Percentiles rank a stretch among this genome's conserved stretches.
These are phyloP conservation scores for Atethmia centrago DNA, from an alignment of 2,888 invertebrate species.

Conservation along the genomic window DNA sequence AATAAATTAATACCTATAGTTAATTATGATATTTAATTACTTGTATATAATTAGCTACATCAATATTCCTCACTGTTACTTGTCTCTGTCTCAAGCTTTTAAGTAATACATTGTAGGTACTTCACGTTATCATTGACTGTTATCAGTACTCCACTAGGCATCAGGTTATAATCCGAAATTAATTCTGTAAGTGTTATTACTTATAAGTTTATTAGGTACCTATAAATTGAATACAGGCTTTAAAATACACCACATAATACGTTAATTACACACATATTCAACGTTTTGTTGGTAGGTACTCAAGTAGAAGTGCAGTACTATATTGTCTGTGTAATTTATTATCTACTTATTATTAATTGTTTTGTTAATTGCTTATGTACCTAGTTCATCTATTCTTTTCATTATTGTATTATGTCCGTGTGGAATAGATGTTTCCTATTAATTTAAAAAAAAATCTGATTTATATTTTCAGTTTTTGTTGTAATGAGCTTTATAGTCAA, in stretches of 20 bases:
- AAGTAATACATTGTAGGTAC: conserved; percentile 43
- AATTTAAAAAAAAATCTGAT: background rate
- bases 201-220: no score
- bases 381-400: background rate
- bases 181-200: conserved; percentile 13
- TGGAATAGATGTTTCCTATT: background rate
- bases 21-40: conserved; percentile 41
- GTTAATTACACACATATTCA: background rate
- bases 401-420: background rate
- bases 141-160: conserved; percentile 25
- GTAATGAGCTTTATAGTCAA: background rate
- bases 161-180: conserved; percentile 30
- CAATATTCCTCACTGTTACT: conserved; percentile 43
- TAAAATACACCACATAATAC: conserved; percentile 14
- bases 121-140: conserved; percentile 31
- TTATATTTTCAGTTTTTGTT: background rate
- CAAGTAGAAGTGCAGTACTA: background rate
- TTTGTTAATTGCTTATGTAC: conserved; percentile 10
- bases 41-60: conserved; percentile 54
- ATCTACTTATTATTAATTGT: conserved; percentile 2
- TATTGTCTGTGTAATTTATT: background rate
- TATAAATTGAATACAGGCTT: conserved; percentile 34
- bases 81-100: conserved; percentile 24
- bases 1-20: conserved; percentile 26
- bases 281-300: background rate